Conservation (phyloP, 2,888 invertebrate genomes). For the Cremastinae sp. region DNA sequence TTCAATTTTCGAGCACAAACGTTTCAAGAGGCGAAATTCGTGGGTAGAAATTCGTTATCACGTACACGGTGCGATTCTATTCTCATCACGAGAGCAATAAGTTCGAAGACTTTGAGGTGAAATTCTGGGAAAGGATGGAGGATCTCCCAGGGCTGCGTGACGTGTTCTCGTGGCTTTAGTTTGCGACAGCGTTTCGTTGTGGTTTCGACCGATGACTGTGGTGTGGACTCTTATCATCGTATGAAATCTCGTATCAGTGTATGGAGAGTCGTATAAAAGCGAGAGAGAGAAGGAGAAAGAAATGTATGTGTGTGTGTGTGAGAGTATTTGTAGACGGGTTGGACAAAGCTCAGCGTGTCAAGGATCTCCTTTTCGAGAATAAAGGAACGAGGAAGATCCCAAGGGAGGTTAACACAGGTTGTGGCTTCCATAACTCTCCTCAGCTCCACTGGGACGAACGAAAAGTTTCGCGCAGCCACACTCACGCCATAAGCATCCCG, state of each 20-base stretch:
- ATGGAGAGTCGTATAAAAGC: not conserved
- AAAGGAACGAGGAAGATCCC: slow-evolving; percentile 42
- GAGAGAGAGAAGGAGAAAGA: too few species aligned
- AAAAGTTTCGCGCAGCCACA: slow-evolving; percentile 30
- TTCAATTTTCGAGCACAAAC: too few species aligned
- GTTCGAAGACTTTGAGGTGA: too few species aligned
- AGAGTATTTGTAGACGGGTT: not conserved
- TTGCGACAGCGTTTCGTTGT: slow-evolving; percentile 8
- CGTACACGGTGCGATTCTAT: too few species aligned
- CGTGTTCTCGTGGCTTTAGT: slow-evolving; percentile 41
- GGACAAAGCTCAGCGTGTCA: slow-evolving; percentile 40
- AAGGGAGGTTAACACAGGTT: slow-evolving; percentile 10
- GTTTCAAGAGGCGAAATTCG: too few species aligned
- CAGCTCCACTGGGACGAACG: slow-evolving; percentile 26
- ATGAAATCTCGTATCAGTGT: not conserved
- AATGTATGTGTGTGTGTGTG: not conserved
- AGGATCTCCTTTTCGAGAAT: slow-evolving; percentile 51
- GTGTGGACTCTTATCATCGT: slow-evolving; percentile 35
- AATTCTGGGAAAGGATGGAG: not conserved
- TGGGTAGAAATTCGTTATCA: too few species aligned
- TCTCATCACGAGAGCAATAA: too few species aligned
- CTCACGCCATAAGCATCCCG: slow-evolving; percentile 16
- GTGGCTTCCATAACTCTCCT: slow-evolving; percentile 39
- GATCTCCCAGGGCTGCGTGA: slow-evolving; percentile 51
- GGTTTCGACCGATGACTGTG: slow-evolving; percentile 34